phyloP scores from a whole-genome alignment of 1,140 invertebrate species.

The Popillia japonica region DNA sequence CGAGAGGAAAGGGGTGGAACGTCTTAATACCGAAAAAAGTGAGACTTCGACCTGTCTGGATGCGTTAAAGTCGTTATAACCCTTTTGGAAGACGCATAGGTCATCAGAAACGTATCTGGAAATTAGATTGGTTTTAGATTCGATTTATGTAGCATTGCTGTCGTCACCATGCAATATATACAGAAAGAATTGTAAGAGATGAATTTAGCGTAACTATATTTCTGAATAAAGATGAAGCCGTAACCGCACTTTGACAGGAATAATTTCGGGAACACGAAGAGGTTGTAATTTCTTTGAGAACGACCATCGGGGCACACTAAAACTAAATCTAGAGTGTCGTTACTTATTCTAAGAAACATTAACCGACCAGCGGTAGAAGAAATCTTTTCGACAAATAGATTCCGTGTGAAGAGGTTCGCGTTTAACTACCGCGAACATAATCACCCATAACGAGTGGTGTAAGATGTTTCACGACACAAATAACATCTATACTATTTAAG shows the following conservation, averaged over 20 bases:
- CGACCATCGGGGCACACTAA: background rate
- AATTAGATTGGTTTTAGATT: conserved; percentile 7
- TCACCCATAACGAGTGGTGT: conserved; percentile 14
- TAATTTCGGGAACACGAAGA: background rate
- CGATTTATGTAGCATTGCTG: background rate
- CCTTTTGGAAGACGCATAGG: conserved; percentile 26
- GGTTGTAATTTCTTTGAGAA: background rate
- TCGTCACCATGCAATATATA: background rate
- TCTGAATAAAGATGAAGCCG: background rate
- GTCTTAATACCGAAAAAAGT: conserved; percentile 42
- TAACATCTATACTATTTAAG: conserved; percentile 2
- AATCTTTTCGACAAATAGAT: background rate
- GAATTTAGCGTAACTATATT: too few relatives aligned
- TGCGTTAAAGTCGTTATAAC: conserved; percentile 30
- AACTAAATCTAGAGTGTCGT: background rate
- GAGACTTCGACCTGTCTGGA: conserved; percentile 48
- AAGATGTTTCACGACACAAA: background rate
- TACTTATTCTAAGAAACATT: background rate
- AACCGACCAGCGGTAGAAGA: background rate
- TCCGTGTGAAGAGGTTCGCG: conserved; percentile 8
- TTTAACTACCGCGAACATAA: conserved; percentile 26
- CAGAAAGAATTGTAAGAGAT: background rate
- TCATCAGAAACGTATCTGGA: conserved; percentile 26
- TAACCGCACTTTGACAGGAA: background rate
- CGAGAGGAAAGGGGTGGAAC: background rate